Base-by-base conservation (phyloP, 2,797 vertebrate genomes). In the Coregonus suidteri region DNA sequence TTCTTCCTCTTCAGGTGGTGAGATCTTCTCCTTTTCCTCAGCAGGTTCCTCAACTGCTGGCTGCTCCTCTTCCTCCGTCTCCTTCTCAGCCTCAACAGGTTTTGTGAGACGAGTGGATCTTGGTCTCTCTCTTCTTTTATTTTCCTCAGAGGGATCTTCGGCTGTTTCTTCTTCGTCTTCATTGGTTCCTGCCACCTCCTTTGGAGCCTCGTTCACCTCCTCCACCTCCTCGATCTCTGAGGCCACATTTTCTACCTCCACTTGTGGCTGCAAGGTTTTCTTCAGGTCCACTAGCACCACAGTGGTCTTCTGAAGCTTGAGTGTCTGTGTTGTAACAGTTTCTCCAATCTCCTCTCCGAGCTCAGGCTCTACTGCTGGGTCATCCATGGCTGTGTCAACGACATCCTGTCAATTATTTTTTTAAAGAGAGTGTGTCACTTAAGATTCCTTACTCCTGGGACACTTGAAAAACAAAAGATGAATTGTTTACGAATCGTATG, bases 1-100 rank as follows among this genome's bases (percentile, higher is more conserved):
- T 4, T 82, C 88, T 73, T 77, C 69, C 51, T 74, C 54, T 2
- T 59, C 66, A 51, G 13, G 41, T 64, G 75, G 7, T 72, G 73
- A 75, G 41, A 59, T 9, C 9, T 79, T 74, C 51, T 31, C 31
- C 54, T 70, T 53, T 69, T 16, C 51, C 5, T 71, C 41, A 14
- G 1, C 51, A 59, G 34, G 11, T 62, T 69, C 31, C 53, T 71
- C 30, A 65, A 35, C 52, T 13, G 30, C 70, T 20, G 41, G 14
- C 18, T 71, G 4, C 9, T 69, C 73, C 59, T 70, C 31, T 15
- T 15, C 67, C 53, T 37, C 64, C 6, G 51, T 51, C 9, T 16
- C 35, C 30, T 67, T 31, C 68, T 59, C 54, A 56, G 15, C 41
- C 41, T 41, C 41, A 47, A 47, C 41, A 47, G 41, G 7, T 47